Evolutionary conservation across 2,113 vertebrate genomes (phyloP).

Genomic region (Phrynosoma blainvillii): DNA sequence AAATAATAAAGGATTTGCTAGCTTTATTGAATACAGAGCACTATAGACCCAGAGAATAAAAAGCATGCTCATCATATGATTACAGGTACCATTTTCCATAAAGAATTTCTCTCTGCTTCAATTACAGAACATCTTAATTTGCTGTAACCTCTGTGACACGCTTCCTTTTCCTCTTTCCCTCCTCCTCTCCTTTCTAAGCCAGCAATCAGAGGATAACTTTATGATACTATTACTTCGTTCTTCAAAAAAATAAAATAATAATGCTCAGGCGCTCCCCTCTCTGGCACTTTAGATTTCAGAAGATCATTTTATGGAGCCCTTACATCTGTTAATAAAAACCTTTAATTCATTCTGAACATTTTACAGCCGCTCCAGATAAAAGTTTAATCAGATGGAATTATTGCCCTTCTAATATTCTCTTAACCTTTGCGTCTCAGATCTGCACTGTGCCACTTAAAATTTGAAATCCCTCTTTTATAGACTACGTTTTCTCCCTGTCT

Average conservation of each 20-base stretch:
- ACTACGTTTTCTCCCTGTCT: slow-evolving; percentile 47
- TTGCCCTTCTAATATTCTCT: slow-evolving; percentile 70
- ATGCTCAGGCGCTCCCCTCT: slow-evolving; percentile 40
- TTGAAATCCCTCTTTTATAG: slow-evolving; percentile 72
- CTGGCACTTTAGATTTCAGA: slow-evolving; percentile 57
- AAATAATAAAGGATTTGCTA: neutral
- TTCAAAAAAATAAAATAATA: slow-evolving; percentile 48
- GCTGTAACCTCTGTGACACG: slow-evolving; percentile 54
- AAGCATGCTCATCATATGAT: neutral
- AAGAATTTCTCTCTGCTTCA: slow-evolving; percentile 16
- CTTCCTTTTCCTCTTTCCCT: slow-evolving; percentile 31
- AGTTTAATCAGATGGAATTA: slow-evolving; percentile 77
- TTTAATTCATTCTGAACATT: slow-evolving; percentile 69
- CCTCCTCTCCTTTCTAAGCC: slow-evolving; percentile 46
- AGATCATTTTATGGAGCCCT: slow-evolving; percentile 50
- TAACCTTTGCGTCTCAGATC: slow-evolving; percentile 73
- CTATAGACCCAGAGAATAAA: neutral
- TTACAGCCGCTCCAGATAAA: slow-evolving; percentile 69
- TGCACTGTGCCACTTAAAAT: slow-evolving; percentile 68
- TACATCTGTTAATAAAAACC: slow-evolving; percentile 66
- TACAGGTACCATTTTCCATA: neutral
- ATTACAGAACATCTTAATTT: slow-evolving; percentile 54
- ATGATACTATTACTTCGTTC: slow-evolving; percentile 52
- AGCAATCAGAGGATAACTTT: slow-evolving; percentile 68
- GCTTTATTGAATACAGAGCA: neutral